Evolutionary conservation across 2,797 vertebrate genomes (phyloP).

Genomic region (Urocyon cinereoargenteus): DNA sequence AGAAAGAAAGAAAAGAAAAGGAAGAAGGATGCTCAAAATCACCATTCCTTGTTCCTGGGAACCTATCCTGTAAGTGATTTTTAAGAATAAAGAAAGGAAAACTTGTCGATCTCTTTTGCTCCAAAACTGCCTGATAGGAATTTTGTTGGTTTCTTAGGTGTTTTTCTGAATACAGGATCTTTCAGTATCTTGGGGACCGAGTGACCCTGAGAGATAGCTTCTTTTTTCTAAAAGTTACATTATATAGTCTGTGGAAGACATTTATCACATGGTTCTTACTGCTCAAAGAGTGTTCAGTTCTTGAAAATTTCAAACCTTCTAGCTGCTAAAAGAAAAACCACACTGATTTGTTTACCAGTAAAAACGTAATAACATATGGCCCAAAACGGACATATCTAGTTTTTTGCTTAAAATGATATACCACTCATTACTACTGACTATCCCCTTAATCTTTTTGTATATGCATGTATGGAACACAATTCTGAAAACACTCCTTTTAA

Average conservation of each 20-base stretch:
- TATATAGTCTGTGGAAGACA: neutral
- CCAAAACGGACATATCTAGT: neutral
- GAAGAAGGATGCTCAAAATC: neutral
- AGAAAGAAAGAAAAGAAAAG: neutral
- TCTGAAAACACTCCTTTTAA: constrained; percentile 17
- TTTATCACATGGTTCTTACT: neutral
- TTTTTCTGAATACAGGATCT: neutral
- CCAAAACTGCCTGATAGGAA: neutral
- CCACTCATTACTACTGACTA: neutral
- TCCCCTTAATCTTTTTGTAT: neutral
- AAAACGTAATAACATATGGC: constrained; percentile 13
- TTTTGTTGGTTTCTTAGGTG: neutral
- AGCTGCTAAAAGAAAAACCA: constrained; percentile 19
- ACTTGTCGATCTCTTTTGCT: too few species aligned
- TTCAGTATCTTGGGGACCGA: neutral
- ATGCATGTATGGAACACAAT: neutral
- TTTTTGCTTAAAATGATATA: neutral
- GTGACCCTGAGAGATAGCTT: neutral
- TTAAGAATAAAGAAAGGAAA: constrained; percentile 3
- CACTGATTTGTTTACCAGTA: neutral
- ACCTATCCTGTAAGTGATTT: neutral
- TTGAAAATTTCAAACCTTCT: neutral
- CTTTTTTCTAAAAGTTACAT: constrained; percentile 24
- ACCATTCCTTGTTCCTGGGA: neutral
- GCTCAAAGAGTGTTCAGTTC: neutral